phyloP scores from a whole-genome alignment of 2,888 invertebrate species.

The Drosophila mettleri region DNA sequence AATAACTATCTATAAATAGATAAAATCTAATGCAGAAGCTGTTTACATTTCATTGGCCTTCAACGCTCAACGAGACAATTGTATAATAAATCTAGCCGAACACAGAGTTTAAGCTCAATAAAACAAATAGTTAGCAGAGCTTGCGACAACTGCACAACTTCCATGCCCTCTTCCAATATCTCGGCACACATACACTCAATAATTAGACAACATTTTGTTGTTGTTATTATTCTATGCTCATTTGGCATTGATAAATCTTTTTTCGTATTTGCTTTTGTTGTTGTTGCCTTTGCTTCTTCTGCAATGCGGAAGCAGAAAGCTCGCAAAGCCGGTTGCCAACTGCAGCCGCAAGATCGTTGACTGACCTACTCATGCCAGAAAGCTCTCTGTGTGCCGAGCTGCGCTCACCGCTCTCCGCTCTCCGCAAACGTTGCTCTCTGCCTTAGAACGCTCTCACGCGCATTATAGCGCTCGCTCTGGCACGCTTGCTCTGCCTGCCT shows the following conservation, averaged over 20 bases:
- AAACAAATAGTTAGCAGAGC: slow-evolving; percentile 24
- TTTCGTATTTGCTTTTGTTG: slow-evolving; percentile 7
- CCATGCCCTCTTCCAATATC: not conserved
- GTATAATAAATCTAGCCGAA: slow-evolving; percentile 21
- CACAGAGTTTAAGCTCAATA: slow-evolving; percentile 26
- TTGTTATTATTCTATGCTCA: slow-evolving; percentile 17
- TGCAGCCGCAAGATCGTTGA: slow-evolving; percentile 69
- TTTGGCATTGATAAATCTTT: slow-evolving; percentile 64
- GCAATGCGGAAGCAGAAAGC: slow-evolving; percentile 73
- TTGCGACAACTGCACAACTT: not conserved
- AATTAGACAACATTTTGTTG: slow-evolving; percentile 20
- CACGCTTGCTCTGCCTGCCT: slow-evolving; percentile 6
- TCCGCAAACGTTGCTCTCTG: not conserved
- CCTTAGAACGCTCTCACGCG: not conserved
- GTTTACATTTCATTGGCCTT: not conserved
- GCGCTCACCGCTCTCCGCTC: slow-evolving; percentile 1
- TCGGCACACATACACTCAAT: not conserved
- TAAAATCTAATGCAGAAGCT: not conserved
- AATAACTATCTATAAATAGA: not conserved
- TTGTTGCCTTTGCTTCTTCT: slow-evolving; percentile 16
- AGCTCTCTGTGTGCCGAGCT: slow-evolving; percentile 15
- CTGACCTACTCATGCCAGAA: slow-evolving; percentile 68
- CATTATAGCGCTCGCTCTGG: slow-evolving; percentile 3
- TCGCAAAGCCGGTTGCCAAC: slow-evolving; percentile 73
- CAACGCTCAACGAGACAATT: slow-evolving; percentile 4